Percentiles rank a stretch among this genome's conserved stretches.
Evolutionary conservation across 2,113 vertebrate genomes (phyloP).

Genomic region (Onychostruthus taczanowskii): DNA sequence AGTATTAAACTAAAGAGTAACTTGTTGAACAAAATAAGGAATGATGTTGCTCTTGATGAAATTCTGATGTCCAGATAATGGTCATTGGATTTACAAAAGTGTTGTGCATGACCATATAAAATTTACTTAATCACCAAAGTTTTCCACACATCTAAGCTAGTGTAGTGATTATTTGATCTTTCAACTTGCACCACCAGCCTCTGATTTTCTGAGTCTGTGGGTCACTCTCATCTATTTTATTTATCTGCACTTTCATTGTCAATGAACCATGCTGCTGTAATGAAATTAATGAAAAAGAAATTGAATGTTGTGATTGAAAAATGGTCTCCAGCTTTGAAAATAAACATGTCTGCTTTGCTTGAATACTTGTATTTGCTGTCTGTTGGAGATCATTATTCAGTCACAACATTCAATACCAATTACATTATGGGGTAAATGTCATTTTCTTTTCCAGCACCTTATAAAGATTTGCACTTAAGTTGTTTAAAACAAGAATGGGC

Average conservation of each 20-base stretch:
- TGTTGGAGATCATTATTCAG: slow-evolving; percentile 57
- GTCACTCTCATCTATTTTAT: slow-evolving; percentile 45
- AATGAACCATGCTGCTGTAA: slow-evolving; percentile 54
- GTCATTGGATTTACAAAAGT: background rate
- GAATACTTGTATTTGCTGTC: slow-evolving; percentile 45
- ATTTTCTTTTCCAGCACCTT: slow-evolving; percentile 21
- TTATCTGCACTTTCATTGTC: slow-evolving; percentile 38
- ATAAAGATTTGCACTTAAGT: background rate
- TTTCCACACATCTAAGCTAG: background rate
- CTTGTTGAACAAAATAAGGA: background rate
- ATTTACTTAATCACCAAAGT: background rate
- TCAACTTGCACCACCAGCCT: background rate
- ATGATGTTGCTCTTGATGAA: background rate
- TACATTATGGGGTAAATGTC: slow-evolving; percentile 13
- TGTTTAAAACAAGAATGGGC: background rate
- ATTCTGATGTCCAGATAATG: background rate
- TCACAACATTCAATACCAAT: slow-evolving; percentile 19
- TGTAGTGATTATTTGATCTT: background rate
- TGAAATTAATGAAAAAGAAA: slow-evolving; percentile 68
- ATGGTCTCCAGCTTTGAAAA: slow-evolving; percentile 65
- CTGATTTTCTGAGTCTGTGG: background rate
- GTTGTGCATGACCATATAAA: background rate
- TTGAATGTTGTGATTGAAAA: slow-evolving; percentile 67
- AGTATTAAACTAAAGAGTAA: background rate
- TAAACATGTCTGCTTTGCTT: slow-evolving; percentile 45